These are phyloP conservation scores for Corythoichthys haematopterus DNA, from an alignment of 2,113 vertebrate species.

Conservation along the genomic window DNA sequence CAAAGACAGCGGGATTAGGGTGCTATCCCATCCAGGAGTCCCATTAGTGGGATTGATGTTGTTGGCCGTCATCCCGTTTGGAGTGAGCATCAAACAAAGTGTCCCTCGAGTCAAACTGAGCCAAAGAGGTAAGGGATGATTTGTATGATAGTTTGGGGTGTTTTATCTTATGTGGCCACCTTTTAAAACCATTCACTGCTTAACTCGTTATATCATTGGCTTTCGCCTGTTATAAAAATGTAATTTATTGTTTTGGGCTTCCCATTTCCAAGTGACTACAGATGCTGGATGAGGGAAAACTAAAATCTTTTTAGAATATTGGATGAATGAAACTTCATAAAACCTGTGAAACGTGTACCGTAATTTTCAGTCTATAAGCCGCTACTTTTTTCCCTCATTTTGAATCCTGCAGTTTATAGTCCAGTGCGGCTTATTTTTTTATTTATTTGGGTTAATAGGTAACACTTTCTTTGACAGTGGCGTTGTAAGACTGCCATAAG, in stretches of 20 bases:
- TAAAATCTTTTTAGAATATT: background rate
- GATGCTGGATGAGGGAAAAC: background rate
- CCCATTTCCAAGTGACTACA: background rate
- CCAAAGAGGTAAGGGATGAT: constrained; percentile 82
- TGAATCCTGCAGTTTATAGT: no score
- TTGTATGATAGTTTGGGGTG: background rate
- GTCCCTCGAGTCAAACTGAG: constrained; percentile 87
- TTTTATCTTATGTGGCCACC: background rate
- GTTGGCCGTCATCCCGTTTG: constrained; percentile 70
- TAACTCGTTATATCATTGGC: background rate
- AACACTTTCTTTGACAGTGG: no score
- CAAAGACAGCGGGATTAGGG: constrained; percentile 49
- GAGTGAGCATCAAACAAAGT: constrained; percentile 80
- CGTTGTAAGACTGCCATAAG: no score
- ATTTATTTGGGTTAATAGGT: no score
- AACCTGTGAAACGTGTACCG: background rate
- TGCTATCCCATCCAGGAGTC: constrained; percentile 53
- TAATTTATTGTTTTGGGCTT: background rate
- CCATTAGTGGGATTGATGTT: constrained; percentile 70
- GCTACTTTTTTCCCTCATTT: no score
- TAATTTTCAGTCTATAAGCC: background rate
- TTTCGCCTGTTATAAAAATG: background rate
- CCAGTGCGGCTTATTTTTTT: no score
- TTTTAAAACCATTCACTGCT: background rate
- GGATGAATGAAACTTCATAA: background rate